These are phyloP conservation scores for Rana temporaria DNA, from an alignment of 2,113 vertebrate species.

Conservation along the genomic window DNA sequence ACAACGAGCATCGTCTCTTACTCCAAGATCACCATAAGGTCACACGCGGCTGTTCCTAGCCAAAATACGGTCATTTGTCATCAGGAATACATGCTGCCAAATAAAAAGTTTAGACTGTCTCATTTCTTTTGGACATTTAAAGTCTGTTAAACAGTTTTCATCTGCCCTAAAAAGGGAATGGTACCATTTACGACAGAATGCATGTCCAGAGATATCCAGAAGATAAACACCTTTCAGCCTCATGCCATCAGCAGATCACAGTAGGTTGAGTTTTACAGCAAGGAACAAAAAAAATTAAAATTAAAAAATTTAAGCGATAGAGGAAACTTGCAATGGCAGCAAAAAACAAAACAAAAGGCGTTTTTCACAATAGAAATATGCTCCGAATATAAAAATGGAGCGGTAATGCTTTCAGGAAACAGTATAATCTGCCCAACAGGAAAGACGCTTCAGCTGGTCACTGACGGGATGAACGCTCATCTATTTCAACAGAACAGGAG, in stretches of 20 bases:
- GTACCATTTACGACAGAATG: neutral
- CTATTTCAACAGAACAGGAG: too few species aligned
- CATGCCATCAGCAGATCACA: neutral
- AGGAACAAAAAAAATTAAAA: neutral
- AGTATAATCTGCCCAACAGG: neutral
- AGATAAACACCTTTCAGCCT: slow-evolving; percentile 21
- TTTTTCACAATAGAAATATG: neutral
- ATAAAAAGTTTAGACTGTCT: slow-evolving; percentile 22
- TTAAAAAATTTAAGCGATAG: too few species aligned
- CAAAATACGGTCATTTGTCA: slow-evolving; percentile 35
- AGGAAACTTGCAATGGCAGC: neutral
- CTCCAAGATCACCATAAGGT: neutral
- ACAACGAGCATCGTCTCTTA: neutral
- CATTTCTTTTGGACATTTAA: slow-evolving; percentile 45
- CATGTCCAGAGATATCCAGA: neutral
- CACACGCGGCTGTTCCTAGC: neutral
- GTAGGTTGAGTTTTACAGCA: neutral
- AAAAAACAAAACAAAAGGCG: neutral
- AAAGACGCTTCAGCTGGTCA: too few species aligned
- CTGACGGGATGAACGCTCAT: too few species aligned
- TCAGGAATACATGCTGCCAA: slow-evolving; percentile 29
- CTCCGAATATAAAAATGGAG: neutral
- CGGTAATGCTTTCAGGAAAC: neutral
- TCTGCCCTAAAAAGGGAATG: slow-evolving; percentile 51
- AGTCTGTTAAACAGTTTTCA: slow-evolving; percentile 8